Evolutionary conservation across 1,140 invertebrate genomes (phyloP).

Genomic region (Geopemphigus sp.): DNA sequence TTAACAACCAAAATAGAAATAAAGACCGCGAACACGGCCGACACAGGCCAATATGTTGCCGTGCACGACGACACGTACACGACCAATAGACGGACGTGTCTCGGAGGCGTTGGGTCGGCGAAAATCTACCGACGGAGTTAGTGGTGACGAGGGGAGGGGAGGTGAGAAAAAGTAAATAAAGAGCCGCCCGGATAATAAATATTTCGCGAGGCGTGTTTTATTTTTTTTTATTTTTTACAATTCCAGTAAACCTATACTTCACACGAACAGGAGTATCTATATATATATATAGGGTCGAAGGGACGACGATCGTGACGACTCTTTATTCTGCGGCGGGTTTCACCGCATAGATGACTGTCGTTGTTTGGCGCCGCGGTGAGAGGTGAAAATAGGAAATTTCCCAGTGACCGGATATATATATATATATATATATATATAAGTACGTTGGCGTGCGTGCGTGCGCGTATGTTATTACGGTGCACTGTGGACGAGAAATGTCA

Average conservation of each 20-base stretch:
- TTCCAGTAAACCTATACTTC: neutral
- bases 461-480: slow-evolving; percentile 4
- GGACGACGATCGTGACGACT: slow-evolving; percentile 14
- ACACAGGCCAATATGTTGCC: neutral
- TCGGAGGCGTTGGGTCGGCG: neutral
- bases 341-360: no score
- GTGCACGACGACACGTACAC: neutral
- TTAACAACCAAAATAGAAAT: no score
- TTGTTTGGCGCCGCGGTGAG: no score
- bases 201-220: neutral
- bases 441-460: neutral
- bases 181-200: neutral
- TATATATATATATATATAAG: neutral
- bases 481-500: neutral
- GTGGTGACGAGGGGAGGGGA: no score
- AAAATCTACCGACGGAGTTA: no score
- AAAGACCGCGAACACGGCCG: no score
- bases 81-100: no score
- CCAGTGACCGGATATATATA: neutral
- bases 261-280: no score
- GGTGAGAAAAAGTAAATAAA: slow-evolving; percentile 3
- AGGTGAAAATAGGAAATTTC: neutral
- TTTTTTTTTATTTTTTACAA: neutral
- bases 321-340: slow-evolving; percentile 8
- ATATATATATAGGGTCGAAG: neutral